Evolutionary conservation across 2,113 vertebrate species (phyloP).

Genomic region (Murina feae): DNA sequence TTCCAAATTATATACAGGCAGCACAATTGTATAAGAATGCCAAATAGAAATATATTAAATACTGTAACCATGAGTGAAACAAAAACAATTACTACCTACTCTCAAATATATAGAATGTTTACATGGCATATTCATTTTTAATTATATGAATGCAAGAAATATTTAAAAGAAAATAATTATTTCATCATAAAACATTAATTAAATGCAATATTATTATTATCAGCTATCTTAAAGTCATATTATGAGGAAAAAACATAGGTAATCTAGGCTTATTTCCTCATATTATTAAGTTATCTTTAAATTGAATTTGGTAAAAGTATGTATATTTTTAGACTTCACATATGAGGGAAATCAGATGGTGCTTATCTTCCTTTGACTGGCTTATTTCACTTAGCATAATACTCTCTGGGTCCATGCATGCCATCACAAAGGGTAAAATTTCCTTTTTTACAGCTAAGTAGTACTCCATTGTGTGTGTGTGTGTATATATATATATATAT

Average conservation of each 20-base stretch:
- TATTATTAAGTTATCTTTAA: neutral
- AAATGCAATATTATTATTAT: neutral
- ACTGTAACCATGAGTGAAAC: neutral
- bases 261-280: neutral
- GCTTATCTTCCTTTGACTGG: neutral
- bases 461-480: neutral
- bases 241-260: neutral
- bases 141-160: neutral
- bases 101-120: neutral
- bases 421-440: neutral
- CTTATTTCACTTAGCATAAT: neutral
- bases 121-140: neutral
- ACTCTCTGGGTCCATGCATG: neutral
- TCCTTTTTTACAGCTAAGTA: neutral
- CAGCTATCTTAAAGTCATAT: neutral
- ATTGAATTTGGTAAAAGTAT: neutral
- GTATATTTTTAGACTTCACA: neutral
- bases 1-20: neutral
- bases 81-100: neutral
- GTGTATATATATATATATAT: too few relatives aligned
- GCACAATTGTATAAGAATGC: neutral
- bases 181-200: neutral
- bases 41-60: neutral
- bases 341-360: neutral
- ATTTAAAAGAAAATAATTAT: neutral